A percentile compares a stretch with the other conserved stretches of the same genome.
Evolutionary conservation across 2,113 vertebrate species (phyloP).

Genomic region (Corydoras sp.): DNA sequence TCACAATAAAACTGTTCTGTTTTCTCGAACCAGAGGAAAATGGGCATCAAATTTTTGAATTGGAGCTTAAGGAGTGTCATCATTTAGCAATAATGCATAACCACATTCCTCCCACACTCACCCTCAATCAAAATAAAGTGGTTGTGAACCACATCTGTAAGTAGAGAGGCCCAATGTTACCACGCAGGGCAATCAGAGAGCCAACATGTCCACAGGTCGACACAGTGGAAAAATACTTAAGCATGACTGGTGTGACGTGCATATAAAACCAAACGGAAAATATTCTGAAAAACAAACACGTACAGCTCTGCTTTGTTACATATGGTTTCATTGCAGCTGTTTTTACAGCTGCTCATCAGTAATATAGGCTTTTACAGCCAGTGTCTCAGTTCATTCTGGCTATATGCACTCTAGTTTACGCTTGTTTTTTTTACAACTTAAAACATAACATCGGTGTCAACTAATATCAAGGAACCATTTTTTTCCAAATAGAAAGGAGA

Average conservation of each 20-base stretch:
- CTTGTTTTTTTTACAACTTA: not conserved
- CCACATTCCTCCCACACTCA: conserved; percentile 7
- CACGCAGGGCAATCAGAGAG: conserved; percentile 13
- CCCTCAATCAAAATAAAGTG: conserved; percentile 7
- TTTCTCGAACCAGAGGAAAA: not conserved
- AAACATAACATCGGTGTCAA: not conserved
- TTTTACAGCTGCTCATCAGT: not conserved
- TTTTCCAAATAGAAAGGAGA: too few relatives aligned
- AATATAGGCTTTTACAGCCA: not conserved
- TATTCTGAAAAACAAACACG: not conserved
- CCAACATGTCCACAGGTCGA: conserved; percentile 5
- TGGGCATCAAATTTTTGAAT: not conserved
- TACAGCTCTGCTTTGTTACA: not conserved
- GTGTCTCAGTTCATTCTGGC: too few relatives aligned
- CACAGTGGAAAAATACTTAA: conserved; percentile 20
- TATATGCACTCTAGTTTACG: not conserved
- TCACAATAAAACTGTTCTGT: too few relatives aligned
- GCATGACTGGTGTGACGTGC: not conserved
- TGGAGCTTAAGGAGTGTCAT: not conserved
- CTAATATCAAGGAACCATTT: too few relatives aligned
- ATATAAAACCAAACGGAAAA: not conserved
- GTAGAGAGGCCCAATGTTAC: conserved; percentile 5
- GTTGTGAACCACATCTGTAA: not conserved
- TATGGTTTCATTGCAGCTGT: not conserved
- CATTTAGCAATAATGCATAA: conserved; percentile 13